Percentiles rank a stretch among this genome's conserved stretches.
Evolutionary conservation across 2,113 vertebrate species (phyloP).

Genomic region (Pelecanoides urinatrix): DNA sequence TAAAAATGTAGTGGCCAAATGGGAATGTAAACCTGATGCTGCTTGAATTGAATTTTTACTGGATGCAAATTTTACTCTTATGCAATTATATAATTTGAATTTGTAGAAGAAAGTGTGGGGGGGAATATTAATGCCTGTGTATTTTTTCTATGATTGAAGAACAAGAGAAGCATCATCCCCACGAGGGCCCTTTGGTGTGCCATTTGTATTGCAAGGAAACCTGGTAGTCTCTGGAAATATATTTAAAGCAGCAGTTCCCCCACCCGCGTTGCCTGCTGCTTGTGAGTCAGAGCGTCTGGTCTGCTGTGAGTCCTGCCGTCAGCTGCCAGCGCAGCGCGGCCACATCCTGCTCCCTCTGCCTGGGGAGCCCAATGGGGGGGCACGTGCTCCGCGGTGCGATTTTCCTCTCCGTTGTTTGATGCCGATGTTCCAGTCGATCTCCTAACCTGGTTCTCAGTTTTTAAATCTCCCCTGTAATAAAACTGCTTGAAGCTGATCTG

Average conservation of each 20-base stretch:
- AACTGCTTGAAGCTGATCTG: neutral
- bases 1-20: neutral
- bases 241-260: neutral
- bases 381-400: fast-evolving
- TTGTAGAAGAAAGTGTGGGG: neutral
- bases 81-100: neutral
- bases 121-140: neutral
- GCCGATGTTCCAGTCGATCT: neutral
- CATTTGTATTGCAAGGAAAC: neutral
- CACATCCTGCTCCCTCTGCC: fast-evolving
- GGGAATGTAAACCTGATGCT: neutral
- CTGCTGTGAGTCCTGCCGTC: neutral
- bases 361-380: neutral
- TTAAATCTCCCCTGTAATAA: neutral
- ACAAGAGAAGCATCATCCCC: neutral
- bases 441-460: neutral
- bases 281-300: neutral
- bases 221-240: neutral
- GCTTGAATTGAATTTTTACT: neutral
- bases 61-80: neutral
- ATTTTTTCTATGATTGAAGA: neutral
- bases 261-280: fast-evolving
- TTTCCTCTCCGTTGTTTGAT: neutral
- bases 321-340: neutral
- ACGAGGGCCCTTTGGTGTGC: neutral